Evolutionary conservation across 2,797 vertebrate genomes (phyloP), one percentile per base, ranked within the genome.

Genomic region (Sphenopsis melanotis): DNA sequence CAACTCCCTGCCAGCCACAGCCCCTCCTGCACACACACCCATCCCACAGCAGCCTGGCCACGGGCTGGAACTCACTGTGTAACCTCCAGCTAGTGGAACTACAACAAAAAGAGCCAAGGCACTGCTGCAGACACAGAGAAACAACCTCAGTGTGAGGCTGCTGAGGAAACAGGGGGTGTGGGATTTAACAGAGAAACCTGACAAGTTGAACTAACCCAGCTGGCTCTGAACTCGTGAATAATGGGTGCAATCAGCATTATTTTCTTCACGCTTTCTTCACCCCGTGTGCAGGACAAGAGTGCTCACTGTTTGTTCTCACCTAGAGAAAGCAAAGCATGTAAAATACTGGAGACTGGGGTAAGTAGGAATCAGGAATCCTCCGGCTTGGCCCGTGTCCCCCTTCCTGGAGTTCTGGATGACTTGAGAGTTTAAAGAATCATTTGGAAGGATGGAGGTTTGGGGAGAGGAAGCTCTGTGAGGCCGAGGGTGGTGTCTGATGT

Each of bases 381-480:
- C 0, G 2, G 13, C 80, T 63, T 57, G 80, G 47, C 34, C 70
- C 0, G 0, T 3, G 47, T n/a, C 24, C 60, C 11, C 20, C 34
- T 44, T 74, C 41, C 71, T 27, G 86, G 70, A 39, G 68, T 32
- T 80, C 41, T 42, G 56, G 56, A 6, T 87, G 68, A 11, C 15
- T 12, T 21, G 36, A 63, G 61, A 26, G 77, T 32, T 47, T 53
- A 29, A 59, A 42, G 71, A 41, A 29, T 21, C 9, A 0, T 21
- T 74, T 69, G 27, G 53, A 74, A 72, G 68, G 68, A 26, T 36
- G 39, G 55, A 11, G 27, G 36, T 78, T 15, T 15, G 41, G 5
- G 55, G 71, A 49, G 15, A 22, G 59, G 88, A 34, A 56, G 77
- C 13, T 63, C 68, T 56, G 55, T 8, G 15, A 46, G 65, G 14